Base-by-base conservation (phyloP, 2,113 vertebrate genomes). In the Austrofundulus limnaeus region DNA sequence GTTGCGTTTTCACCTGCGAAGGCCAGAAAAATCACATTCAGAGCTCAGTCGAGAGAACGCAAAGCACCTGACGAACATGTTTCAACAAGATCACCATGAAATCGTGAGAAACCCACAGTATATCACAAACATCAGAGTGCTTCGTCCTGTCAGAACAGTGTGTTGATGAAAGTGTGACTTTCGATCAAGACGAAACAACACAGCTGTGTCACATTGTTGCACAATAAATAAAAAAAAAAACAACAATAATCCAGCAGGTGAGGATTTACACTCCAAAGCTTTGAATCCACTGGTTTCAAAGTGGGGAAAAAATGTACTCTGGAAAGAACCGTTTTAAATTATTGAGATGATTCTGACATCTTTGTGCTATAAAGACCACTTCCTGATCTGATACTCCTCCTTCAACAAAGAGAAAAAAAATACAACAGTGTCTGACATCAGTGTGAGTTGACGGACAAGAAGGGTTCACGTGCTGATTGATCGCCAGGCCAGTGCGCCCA, bases 401-500 rank as follows among this genome's bases (percentile, higher is more conserved):
- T 17, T 31, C 23, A 74, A 23, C 17, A n/a, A 9, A 53, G 47
- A 70, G 61, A 47, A 57, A 42, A 65, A 55, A 24, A 47, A 38
- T 64, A 64, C 67, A 64, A 25, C 63, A 10, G 9, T 62, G 63
- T 31, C 49, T 78, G 83, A 86, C 85, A 80, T 87, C 83, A 75
- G 39, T 70, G 68, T 55, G 60, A 63, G 24, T 5, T 37, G 21
- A 75, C 0, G 14, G 15, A 20, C 46, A 7, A n/a, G 23, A 8
- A 53, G 52, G 16, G 37, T 75, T 70, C 74, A 88, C 25, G 78
- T 68, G 63, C 68, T 68, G 75, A 86, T 11, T 5, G 85, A 76
- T 9, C 60, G 75, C 91, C 91, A 90, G 66, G 79, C 67, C 19
- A 53, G 24, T 1, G 75, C 68, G 15, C 89, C 85, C 57, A 92